Base-by-base conservation (phyloP, 2,888 invertebrate genomes). In the Limenitis arthemis region DNA sequence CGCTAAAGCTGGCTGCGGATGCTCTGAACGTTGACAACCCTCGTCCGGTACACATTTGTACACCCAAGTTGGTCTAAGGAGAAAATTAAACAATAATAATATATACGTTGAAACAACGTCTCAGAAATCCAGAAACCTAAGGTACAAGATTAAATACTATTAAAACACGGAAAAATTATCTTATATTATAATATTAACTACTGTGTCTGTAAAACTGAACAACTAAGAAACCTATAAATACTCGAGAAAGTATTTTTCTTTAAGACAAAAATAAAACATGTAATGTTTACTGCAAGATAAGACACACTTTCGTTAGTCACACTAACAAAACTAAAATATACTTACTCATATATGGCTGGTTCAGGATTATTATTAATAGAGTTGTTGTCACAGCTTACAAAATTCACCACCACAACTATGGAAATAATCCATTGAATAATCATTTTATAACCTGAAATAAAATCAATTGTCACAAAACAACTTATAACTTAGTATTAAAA, bases 41-140 rank as follows among this genome's bases (percentile, higher is more conserved):
- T 71, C 69, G 34, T 77, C 77, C 0, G 71, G 67, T 0, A 73
- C 49, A 56, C 86, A 85, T 60, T 69, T 77, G 71, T 78, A 86
- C 31, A 72, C 67, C 87, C 87, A 87, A 60, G 77, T 66, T 34
- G 83, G 84, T 59, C 86, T 86, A 69, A 3, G 55, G 60, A 49
- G 4, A 30, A 20, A 42, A 53, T 28, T 11, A 44, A 5, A 11
- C 4, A 28, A 33, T n/a, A 12, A n/a, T 37, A 11, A 11, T 39
- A 9, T 6, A 12, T 1, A 6, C 9, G 29, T 12, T 38, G n/a
- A 6, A 29, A n/a, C 8, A n/a, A n/a, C n/a, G n/a, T n/a, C n/a
- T n/a, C n/a, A n/a, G n/a, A n/a, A n/a, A n/a, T n/a, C n/a, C n/a
- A n/a, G n/a, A n/a, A n/a, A n/a, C n/a, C n/a, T n/a, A n/a, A n/a